Percentiles rank a stretch among this genome's conserved stretches.
Conservation (phyloP, 2,797 vertebrate genomes). For the Rhodeus uyekii region DNA sequence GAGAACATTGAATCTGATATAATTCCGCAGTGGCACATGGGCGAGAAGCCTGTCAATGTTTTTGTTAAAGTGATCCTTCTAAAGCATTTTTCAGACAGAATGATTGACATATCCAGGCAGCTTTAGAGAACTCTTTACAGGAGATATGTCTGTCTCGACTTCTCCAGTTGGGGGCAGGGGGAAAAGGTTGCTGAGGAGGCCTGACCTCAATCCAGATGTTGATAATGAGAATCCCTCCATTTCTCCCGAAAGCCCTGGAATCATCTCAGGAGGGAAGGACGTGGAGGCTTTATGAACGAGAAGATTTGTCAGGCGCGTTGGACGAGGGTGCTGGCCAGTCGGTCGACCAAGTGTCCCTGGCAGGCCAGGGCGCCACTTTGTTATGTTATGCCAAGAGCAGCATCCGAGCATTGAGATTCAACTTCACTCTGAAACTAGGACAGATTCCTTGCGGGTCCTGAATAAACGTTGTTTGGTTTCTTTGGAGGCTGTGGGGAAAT, state of each 20-base stretch:
- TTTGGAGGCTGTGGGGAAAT: constrained; percentile 38
- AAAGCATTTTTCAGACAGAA: constrained; percentile 30
- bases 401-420: constrained; percentile 8
- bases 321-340: background rate
- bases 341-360: constrained; percentile 17
- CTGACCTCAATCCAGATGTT: constrained; percentile 76
- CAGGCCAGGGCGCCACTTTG: constrained; percentile 18
- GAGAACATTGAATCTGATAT: constrained; percentile 14
- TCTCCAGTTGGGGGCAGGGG: background rate
- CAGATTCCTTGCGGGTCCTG: constrained; percentile 39
- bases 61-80: background rate
- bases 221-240: constrained; percentile 70
- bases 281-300: constrained; percentile 10
- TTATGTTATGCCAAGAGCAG: constrained; percentile 25
- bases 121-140: constrained; percentile 38
- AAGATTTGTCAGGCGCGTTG: background rate
- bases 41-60: background rate
- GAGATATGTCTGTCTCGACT: constrained; percentile 32
- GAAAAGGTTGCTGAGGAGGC: constrained; percentile 58
- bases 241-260: constrained; percentile 15
- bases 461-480: constrained; percentile 47
- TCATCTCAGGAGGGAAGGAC: constrained; percentile 8
- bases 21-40: constrained; percentile 10
- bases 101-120: constrained; percentile 44
- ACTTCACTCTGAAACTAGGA: constrained; percentile 49